A percentile compares a stretch with the other conserved stretches of the same genome.
Evolutionary conservation across 1,140 invertebrate species (phyloP).

Genomic region (Tigriopus japonicus): DNA sequence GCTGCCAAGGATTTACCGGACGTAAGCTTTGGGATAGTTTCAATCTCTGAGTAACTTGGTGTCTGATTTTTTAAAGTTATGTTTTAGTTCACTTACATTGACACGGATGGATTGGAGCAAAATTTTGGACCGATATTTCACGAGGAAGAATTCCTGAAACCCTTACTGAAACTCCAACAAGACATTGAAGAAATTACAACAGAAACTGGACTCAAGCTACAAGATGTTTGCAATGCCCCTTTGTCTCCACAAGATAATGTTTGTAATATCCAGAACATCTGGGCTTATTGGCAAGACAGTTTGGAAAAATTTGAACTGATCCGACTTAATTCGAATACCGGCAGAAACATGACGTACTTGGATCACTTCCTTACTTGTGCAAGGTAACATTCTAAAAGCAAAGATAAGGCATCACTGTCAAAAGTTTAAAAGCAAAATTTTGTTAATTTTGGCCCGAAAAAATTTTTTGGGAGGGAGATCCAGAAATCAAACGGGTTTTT

Average conservation of each 20-base stretch:
- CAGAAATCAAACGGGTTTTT: no score
- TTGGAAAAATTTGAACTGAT: neutral
- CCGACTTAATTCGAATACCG: neutral
- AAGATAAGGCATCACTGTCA: no score
- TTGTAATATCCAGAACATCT: conserved; percentile 67
- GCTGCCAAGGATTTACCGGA: conserved; percentile 22
- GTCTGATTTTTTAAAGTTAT: neutral
- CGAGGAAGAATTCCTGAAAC: conserved; percentile 28
- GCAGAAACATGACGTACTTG: conserved; percentile 41
- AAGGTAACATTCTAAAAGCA: no score
- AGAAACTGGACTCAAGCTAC: conserved; percentile 34
- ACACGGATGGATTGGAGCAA: conserved; percentile 1
- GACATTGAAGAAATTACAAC: conserved; percentile 30
- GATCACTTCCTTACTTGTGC: conserved; percentile 43
- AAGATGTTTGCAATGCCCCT: conserved; percentile 81
- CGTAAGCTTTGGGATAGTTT: neutral
- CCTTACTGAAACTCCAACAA: conserved; percentile 54
- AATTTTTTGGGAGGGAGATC: no score
- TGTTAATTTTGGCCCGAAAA: no score
- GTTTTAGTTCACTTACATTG: conserved; percentile 7
- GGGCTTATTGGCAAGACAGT: conserved; percentile 68
- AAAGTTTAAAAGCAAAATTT: no score
- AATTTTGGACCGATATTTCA: conserved; percentile 13
- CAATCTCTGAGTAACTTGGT: neutral
- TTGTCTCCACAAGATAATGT: conserved; percentile 34